Conservation (phyloP, 2,797 vertebrate species). For the Gastrophryne carolinensis region DNA sequence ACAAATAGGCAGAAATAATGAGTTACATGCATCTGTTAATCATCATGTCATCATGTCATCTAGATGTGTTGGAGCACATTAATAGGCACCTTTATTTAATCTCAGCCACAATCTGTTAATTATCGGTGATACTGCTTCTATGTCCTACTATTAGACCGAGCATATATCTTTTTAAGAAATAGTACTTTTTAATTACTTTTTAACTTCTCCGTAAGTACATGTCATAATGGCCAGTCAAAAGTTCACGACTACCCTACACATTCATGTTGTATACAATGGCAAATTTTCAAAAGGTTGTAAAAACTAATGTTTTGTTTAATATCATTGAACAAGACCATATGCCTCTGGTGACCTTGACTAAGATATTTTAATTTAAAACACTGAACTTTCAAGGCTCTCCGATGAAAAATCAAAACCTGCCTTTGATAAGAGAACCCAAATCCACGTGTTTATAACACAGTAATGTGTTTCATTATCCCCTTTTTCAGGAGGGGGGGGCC, state of each 20-base stretch:
- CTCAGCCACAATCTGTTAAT: too few relatives aligned
- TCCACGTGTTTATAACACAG: conserved; percentile 54
- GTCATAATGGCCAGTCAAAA: conserved; percentile 73
- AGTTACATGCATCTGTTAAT: too few relatives aligned
- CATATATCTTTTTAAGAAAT: too few relatives aligned
- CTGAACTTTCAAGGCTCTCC: conserved; percentile 59
- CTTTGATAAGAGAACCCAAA: conserved; percentile 62
- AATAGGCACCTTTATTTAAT: too few relatives aligned
- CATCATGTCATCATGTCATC: too few relatives aligned
- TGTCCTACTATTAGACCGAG: too few relatives aligned
- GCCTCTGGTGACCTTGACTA: conserved; percentile 77
- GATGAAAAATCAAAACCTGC: conserved; percentile 61
- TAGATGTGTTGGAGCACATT: too few relatives aligned
- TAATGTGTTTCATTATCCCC: conserved; percentile 40
- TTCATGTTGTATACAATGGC: conserved; percentile 79
- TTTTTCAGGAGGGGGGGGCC: conserved; percentile 21
- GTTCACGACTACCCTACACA: conserved; percentile 65
- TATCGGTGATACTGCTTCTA: too few relatives aligned
- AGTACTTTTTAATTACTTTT: too few relatives aligned
- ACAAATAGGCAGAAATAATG: too few relatives aligned
- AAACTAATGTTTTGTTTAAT: conserved; percentile 83
- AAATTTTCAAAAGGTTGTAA: conserved; percentile 83
- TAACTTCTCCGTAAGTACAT: too few relatives aligned
- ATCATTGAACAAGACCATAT: conserved; percentile 79
- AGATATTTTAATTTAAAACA: conserved; percentile 83